Evolutionary conservation across 2,797 vertebrate genomes (phyloP).

Genomic region (Phataginus tricuspis): DNA sequence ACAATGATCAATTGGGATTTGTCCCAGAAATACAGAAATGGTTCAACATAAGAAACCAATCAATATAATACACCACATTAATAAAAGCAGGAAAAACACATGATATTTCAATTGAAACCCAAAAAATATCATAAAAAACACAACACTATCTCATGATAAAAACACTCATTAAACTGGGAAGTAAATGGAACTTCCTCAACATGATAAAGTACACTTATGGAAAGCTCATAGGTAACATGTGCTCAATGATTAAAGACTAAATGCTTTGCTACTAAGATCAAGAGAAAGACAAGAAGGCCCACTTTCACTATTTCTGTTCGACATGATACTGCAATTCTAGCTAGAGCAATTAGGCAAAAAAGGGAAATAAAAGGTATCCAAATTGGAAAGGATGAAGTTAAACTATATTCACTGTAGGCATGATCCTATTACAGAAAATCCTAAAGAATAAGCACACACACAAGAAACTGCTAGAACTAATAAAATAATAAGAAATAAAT

Average conservation of each 20-base stretch:
- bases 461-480: background rate
- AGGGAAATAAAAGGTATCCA: background rate
- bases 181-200: background rate
- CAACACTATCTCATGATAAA: background rate
- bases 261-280: background rate
- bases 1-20: background rate
- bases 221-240: background rate
- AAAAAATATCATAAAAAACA: background rate
- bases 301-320: background rate
- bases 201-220: background rate
- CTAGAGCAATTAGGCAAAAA: background rate
- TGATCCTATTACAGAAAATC: background rate
- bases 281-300: background rate
- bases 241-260: background rate
- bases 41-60: background rate
- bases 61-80: background rate
- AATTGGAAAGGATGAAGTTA: background rate
- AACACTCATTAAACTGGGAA: background rate
- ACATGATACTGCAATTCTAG: background rate
- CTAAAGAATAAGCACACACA: background rate
- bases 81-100: background rate
- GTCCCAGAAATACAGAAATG: background rate
- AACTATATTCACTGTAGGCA: background rate
- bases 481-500: background rate
- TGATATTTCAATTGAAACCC: background rate